Evolutionary conservation across 2,113 vertebrate species (phyloP).

Genomic region (Aythya baeri): DNA sequence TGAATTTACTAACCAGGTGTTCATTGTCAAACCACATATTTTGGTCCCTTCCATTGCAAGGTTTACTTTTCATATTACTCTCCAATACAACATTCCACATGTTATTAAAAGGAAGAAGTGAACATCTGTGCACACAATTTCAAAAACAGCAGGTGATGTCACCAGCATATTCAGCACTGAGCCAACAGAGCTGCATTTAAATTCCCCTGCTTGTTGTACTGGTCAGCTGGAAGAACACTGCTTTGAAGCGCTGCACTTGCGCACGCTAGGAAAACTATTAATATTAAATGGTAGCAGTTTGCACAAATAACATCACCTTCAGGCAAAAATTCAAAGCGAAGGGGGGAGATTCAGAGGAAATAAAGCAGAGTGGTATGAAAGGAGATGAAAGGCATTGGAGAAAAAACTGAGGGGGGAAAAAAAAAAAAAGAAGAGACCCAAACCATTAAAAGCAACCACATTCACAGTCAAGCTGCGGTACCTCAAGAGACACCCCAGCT

Average conservation of each 20-base stretch:
- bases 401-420: neutral
- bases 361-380: neutral
- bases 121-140: slow-evolving; percentile 42
- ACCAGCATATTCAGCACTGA: neutral
- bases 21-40: neutral
- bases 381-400: neutral
- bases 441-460: neutral
- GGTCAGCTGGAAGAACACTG: neutral
- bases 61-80: neutral
- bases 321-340: neutral
- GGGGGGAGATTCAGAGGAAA: neutral
- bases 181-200: slow-evolving; percentile 14
- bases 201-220: slow-evolving; percentile 9
- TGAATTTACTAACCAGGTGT: neutral
- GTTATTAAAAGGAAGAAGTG: neutral
- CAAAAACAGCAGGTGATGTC: slow-evolving; percentile 8
- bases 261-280: neutral
- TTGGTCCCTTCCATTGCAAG: neutral
- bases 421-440: neutral
- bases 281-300: neutral
- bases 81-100: neutral
- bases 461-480: neutral
- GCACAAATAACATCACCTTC: neutral
- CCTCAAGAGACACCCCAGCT: neutral
- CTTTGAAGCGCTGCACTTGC: neutral